Conservation (phyloP, 1,140 invertebrate species). For the Drosophila lini region DNA sequence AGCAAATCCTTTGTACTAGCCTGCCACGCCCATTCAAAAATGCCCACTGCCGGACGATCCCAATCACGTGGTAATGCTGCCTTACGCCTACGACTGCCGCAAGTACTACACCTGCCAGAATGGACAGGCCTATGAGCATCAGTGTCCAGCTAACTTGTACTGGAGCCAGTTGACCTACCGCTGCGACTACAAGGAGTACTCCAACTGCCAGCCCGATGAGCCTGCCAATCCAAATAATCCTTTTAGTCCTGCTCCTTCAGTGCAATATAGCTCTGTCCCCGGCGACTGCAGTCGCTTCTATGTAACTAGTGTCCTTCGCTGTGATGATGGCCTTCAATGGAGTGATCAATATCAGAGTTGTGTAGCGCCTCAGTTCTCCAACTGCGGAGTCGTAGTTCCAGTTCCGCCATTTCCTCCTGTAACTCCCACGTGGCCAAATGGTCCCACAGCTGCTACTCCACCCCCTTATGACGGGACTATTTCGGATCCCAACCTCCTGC, state of each 20-base stretch:
- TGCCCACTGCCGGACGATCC: conserved; percentile 61
- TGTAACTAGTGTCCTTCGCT: conserved; percentile 22
- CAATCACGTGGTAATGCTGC: conserved; percentile 41
- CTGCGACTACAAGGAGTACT: conserved; percentile 53
- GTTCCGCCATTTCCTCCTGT: not conserved
- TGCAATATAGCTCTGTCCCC: conserved; percentile 39
- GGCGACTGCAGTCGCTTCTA: conserved; percentile 51
- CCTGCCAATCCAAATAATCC: not conserved
- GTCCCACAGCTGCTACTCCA: conserved; percentile 44
- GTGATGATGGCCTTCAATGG: conserved; percentile 39
- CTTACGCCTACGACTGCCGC: conserved; percentile 52
- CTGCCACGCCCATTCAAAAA: not conserved
- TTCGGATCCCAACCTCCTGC: not conserved
- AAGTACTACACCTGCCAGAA: conserved; percentile 55
- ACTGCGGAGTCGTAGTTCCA: not conserved
- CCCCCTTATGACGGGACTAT: conserved; percentile 2
- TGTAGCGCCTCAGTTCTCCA: conserved; percentile 23
- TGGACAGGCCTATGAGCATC: conserved; percentile 17
- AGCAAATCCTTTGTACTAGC: not conserved
- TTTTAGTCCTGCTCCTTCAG: not conserved
- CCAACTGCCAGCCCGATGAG: conserved; percentile 21
- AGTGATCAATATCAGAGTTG: conserved; percentile 27
- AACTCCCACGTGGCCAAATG: not conserved
- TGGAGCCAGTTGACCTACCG: conserved; percentile 61
- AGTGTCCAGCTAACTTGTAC: conserved; percentile 55